Base-by-base conservation (phyloP, 2,113 vertebrate genomes). In the Phyllostomus discolor region DNA sequence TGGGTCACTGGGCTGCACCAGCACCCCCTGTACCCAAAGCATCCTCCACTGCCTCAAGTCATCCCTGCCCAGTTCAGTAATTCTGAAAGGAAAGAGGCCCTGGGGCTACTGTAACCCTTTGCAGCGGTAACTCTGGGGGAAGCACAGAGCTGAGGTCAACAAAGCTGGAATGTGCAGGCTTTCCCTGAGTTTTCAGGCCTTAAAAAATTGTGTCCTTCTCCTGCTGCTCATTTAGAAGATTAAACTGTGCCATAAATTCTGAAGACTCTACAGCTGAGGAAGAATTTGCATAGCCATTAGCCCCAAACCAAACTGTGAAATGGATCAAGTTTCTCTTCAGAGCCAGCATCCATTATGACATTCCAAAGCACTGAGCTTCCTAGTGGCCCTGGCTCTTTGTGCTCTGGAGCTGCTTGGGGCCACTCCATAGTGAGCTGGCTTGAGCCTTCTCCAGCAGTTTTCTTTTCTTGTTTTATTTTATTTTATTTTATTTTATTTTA, bases 121-220 rank as follows among this genome's bases (percentile, higher is more conserved):
- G 89, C n/a, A 69, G 35, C 79, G 94, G 35, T 38, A 84, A 82
- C 17, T 69, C 46, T 75, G 35, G 22, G n/a, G 50, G 33, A 78
- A 88, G 22, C 31, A 66, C 81, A 92, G 79, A 67, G 72, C n/a
- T 81, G 38, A 95, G 31, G 90, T 72, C 48, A 92, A 33, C 76
- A 90, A 89, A 86, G 38, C 10, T 88, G n/a, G 66, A 85, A 59
- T 48, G 24, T 67, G 59, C 31, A 72, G 62, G 38, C 26, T 89
- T 87, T 43, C 85, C 73, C 83, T 50, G 69, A 92, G 66, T 91
- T 72, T 59, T 41, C 26, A 73, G 59, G 59, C 24, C 72, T 94
- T 92, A 31, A 95, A 31, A 95, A 96, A 28, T 24, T 52, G 31
- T 94, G 52, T 82, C 66, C 31, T 92, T 76, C 38, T 86, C 33